A percentile compares a stretch with the other conserved stretches of the same genome.
Evolutionary conservation across 2,113 vertebrate species (phyloP).

Genomic region (Taxidea taxus): DNA sequence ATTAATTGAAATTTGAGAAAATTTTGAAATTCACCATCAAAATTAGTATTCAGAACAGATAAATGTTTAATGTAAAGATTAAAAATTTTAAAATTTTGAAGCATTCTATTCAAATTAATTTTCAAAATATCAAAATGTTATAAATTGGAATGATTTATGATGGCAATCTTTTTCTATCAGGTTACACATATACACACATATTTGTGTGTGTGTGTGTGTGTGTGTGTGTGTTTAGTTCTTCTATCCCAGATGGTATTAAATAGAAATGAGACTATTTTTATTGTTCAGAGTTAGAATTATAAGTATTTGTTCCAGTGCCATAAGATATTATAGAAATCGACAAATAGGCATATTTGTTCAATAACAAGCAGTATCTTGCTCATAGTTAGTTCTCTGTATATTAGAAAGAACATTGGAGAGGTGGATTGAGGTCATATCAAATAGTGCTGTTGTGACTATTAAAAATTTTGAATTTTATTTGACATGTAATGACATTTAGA

Average conservation of each 20-base stretch:
- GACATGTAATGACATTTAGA: neutral
- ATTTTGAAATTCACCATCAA: neutral
- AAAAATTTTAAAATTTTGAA: neutral
- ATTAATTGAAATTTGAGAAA: neutral
- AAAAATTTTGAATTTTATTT: neutral
- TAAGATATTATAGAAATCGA: neutral
- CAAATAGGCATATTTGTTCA: neutral
- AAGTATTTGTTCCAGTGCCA: neutral
- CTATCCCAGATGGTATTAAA: neutral
- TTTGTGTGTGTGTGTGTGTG: too few relatives aligned
- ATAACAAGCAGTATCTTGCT: neutral
- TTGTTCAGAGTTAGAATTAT: neutral
- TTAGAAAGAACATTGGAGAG: neutral
- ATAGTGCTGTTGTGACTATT: neutral
- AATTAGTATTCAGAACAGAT: neutral
- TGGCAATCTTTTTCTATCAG: neutral
- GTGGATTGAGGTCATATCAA: neutral
- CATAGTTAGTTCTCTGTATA: neutral
- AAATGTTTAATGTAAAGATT: neutral
- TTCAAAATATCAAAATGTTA: neutral
- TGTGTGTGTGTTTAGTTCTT: neutral
- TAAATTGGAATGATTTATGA: neutral
- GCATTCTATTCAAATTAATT: neutral
- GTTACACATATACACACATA: neutral
- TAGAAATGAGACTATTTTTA: neutral